Conservation (phyloP, 2,113 vertebrate species). For the Petromus typicus region DNA sequence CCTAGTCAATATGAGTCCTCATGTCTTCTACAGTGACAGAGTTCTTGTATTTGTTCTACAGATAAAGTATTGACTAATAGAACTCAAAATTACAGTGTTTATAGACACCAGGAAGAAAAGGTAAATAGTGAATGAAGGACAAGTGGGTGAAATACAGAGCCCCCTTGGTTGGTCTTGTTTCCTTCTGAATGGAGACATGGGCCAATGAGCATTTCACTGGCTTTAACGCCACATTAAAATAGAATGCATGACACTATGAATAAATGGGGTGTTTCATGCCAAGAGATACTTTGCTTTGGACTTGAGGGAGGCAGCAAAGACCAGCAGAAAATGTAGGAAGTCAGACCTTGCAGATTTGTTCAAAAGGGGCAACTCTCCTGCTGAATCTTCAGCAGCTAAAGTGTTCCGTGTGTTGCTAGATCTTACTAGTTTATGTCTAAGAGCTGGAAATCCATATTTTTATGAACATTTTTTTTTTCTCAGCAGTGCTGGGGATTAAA, state of each 20-base stretch:
- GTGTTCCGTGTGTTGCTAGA: neutral
- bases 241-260: neutral
- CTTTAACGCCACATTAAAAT: neutral
- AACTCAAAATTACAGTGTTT: neutral
- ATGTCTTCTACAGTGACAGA: neutral
- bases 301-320: neutral
- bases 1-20: neutral
- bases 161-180: neutral
- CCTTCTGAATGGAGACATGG: neutral
- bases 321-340: neutral
- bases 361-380: neutral
- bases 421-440: neutral
- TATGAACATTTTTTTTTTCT: neutral
- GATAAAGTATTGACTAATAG: neutral
- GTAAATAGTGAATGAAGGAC: neutral
- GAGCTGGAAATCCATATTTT: conserved; percentile 43
- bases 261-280: neutral
- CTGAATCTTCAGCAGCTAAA: neutral
- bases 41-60: neutral
- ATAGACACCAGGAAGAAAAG: neutral
- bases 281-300: neutral
- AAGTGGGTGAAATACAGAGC: neutral
- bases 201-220: neutral
- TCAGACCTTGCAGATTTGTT: neutral
- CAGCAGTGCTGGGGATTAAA: neutral